Evolutionary conservation across 2,888 invertebrate genomes (phyloP), one percentile per base, ranked within the genome.

Genomic region (Drosophila nigritarsus): DNA sequence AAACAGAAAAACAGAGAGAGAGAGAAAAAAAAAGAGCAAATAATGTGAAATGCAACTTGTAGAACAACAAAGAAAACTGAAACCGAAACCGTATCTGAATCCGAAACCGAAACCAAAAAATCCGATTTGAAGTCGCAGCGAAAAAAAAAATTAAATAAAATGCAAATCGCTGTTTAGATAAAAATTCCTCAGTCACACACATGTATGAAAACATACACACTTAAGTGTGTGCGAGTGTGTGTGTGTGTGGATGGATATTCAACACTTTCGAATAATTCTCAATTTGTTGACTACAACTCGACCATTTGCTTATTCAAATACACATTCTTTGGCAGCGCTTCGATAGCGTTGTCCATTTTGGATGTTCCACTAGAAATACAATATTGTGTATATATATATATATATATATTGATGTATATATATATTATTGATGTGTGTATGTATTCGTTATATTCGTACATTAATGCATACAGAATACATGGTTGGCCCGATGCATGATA

Each of bases 31-130:
- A 55, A 48, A 45, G 65, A 65, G 36, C 73, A 73, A 73, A 67
- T 75, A 71, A 79, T 70, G 61, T 78, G 72, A 75, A 73, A 80
- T 72, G 80, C 83, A 87, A 87, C 80, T 82, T 82, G 85, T 87
- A 83, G 88, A 80, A 69, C 58, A 79, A 69, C 73, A 79, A 76
- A 67, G 80, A 73, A 79, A 79, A 80, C 73, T 73, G 79, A 79
- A 80, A 80, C 79, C 73, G 65, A 64, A 72, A 55, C 53, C 54
- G 53, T 63, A 54, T 55, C 30, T n/a, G 67, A 56, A 82, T 61
- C 53, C 15, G 60, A 66, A 71, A 54, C 61, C 55, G 64, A 73
- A 73, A 45, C 75, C 54, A 54, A 67, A 79, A 60, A 65, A 65
- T 69, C 53, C 63, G 69, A 79, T 70, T 78, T 78, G 68, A 65